These are phyloP conservation scores for Andrena haemorrhoa DNA, from an alignment of 2,888 invertebrate genomes.

Conservation along the genomic window DNA sequence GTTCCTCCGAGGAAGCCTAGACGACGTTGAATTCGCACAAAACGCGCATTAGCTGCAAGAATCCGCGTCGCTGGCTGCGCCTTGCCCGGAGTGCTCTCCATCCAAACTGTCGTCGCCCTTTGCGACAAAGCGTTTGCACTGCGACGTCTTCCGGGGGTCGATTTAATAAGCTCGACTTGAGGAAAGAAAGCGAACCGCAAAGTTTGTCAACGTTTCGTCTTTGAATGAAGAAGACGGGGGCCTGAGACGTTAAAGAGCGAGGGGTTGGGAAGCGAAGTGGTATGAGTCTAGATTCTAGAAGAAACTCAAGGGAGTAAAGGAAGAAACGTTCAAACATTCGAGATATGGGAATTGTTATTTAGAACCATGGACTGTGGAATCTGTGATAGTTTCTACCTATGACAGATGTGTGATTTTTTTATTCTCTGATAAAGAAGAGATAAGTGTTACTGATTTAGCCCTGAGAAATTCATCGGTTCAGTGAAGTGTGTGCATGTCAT, in stretches of 20 bases:
- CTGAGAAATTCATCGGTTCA: too few relatives aligned
- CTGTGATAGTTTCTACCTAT: too few relatives aligned
- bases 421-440: too few relatives aligned
- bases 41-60: slow-evolving; percentile 57
- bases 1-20: slow-evolving; percentile 31
- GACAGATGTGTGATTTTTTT: too few relatives aligned
- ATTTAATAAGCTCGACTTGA: slow-evolving; percentile 46
- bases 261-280: neutral
- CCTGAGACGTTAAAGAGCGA: neutral
- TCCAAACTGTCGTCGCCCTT: neutral
- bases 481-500: too few relatives aligned
- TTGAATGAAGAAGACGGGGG: neutral
- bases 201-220: slow-evolving; percentile 31
- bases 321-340: too few relatives aligned
- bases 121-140: neutral
- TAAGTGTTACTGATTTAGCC: too few relatives aligned
- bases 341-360: too few relatives aligned
- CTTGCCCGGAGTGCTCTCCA: neutral
- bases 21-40: slow-evolving; percentile 51
- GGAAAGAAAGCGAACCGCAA: neutral
- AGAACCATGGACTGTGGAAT: too few relatives aligned
- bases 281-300: neutral
- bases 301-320: too few relatives aligned
- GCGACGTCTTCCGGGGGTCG: neutral
- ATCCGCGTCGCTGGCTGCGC: neutral